A percentile compares a stretch with the other conserved stretches of the same genome.
Conservation (phyloP, 1,140 invertebrate genomes). For the Chionoecetes opilio region DNA sequence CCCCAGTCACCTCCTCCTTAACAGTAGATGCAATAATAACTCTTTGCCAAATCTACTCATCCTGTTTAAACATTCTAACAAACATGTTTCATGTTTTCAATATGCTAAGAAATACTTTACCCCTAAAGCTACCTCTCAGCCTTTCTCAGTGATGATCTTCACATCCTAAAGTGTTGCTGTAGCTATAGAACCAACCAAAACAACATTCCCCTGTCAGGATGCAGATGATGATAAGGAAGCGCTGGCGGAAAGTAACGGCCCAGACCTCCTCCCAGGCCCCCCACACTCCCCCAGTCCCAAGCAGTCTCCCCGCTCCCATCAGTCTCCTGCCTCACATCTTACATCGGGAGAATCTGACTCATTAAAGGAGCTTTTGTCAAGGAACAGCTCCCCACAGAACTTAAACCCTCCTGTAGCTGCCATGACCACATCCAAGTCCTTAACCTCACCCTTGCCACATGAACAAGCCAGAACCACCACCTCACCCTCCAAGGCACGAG, state of each 20-base stretch:
- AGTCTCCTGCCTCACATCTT: conserved; percentile 41
- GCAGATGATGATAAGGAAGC: conserved; percentile 81
- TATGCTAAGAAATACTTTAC: conserved; percentile 72
- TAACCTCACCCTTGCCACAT: conserved; percentile 57
- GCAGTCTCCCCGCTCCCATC: conserved; percentile 63
- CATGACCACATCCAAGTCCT: conserved; percentile 35
- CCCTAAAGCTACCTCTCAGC: conserved; percentile 72
- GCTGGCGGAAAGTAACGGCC: conserved; percentile 75
- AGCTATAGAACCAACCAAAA: conserved; percentile 81
- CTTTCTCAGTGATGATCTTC: conserved; percentile 68
- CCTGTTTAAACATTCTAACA: conserved; percentile 55
- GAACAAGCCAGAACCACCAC: neutral
- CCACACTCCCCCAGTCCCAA: conserved; percentile 69
- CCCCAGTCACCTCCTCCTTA: conserved; percentile 76
- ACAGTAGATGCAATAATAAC: conserved; percentile 76
- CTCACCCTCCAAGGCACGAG: conserved; percentile 39
- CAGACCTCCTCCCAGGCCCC: conserved; percentile 71
- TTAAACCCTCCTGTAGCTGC: conserved; percentile 46
- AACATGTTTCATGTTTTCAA: conserved; percentile 54
- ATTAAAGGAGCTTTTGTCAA: conserved; percentile 43
- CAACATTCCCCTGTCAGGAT: conserved; percentile 81
- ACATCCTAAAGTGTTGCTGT: conserved; percentile 67
- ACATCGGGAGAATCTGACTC: conserved; percentile 46
- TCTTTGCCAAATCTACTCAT: conserved; percentile 57
- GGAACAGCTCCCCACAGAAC: conserved; percentile 40